Percentiles rank a stretch among this genome's conserved stretches.
Evolutionary conservation across 2,113 vertebrate genomes (phyloP).

Genomic region (Pseudorasbora parva): DNA sequence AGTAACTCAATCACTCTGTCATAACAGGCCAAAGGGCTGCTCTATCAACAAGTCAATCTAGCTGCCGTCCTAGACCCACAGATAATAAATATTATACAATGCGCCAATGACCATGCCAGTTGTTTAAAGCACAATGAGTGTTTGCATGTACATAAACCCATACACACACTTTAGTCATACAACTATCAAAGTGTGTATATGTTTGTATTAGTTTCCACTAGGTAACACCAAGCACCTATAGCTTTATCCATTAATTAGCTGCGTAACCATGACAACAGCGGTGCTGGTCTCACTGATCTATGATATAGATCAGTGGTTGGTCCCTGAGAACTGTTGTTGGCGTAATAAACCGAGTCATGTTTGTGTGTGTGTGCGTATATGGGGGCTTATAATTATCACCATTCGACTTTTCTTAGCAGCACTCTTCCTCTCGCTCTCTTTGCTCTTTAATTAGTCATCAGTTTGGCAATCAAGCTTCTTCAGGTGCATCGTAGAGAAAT

Average conservation of each 20-base stretch:
- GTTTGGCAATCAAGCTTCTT: conserved; percentile 9
- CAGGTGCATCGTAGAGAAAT: not conserved
- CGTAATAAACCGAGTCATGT: conserved; percentile 8
- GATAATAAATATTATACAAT: not conserved
- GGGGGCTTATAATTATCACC: conserved; percentile 22
- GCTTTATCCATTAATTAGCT: conserved; percentile 21
- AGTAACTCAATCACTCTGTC: conserved; percentile 5
- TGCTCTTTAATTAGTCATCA: not conserved
- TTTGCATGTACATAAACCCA: not conserved
- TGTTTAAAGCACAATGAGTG: not conserved
- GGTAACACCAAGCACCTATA: not conserved
- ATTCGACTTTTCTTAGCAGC: conserved; percentile 22
- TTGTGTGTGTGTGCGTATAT: not conserved
- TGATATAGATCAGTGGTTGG: not conserved
- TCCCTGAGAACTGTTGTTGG: not conserved
- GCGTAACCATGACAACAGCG: not conserved
- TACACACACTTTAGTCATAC: not conserved
- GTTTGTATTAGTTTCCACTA: not conserved
- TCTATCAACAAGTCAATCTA: conserved; percentile 2
- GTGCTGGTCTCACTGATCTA: no score
- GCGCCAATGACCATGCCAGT: not conserved
- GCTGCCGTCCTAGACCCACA: not conserved
- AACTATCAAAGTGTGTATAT: not conserved
- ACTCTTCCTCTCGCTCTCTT: not conserved
- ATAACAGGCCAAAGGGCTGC: not conserved